Percentiles rank a stretch among this genome's conserved stretches.
These are phyloP conservation scores for Mormyrus proboscirostris DNA, from an alignment of 2,797 vertebrate species.

Conservation along the genomic window DNA sequence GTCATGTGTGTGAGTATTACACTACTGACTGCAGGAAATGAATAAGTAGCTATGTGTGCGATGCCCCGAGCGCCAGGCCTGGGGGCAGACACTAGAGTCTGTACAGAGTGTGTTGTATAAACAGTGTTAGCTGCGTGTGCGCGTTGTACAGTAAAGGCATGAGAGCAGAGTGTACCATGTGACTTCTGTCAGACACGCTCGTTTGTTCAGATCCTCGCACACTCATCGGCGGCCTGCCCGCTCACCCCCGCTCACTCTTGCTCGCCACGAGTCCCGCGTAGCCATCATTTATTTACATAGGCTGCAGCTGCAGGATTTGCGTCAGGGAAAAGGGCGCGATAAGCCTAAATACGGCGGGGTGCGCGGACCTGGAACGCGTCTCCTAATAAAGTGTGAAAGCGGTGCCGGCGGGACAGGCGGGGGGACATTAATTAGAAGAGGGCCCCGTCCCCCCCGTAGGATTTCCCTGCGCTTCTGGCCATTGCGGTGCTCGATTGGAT, in stretches of 20 bases:
- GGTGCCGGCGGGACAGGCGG: background rate
- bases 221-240: background rate
- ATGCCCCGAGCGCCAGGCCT: background rate
- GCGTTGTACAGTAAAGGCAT: background rate
- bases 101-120: background rate
- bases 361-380: background rate
- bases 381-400: background rate
- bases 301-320: background rate
- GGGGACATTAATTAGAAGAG: conserved; percentile 21
- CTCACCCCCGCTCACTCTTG: background rate
- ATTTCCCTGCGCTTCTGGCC: background rate
- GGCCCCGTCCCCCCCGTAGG: background rate
- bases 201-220: background rate
- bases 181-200: background rate
- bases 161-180: background rate
- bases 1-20: background rate
- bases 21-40: background rate
- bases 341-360: background rate
- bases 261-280: background rate
- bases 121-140: background rate
- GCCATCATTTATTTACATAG: background rate
- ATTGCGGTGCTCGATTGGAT: background rate
- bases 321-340: background rate
- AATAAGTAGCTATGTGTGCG: background rate
- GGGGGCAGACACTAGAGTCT: background rate